Evolutionary conservation across 2,797 vertebrate species (phyloP), one percentile per base, ranked within the genome.

Genomic region (Anas bernieri): DNA sequence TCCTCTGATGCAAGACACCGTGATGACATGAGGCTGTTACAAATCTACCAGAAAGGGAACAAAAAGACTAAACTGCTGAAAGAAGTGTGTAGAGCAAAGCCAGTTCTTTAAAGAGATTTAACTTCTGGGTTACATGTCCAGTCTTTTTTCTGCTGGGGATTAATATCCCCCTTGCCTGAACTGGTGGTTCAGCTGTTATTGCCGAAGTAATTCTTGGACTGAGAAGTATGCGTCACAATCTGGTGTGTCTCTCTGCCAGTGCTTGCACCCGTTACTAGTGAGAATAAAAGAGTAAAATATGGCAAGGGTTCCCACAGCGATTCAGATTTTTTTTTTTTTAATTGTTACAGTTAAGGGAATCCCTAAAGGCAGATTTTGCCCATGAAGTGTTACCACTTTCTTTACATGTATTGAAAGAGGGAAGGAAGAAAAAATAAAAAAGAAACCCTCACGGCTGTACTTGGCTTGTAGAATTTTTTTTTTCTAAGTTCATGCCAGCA

Each of bases 401-500:
- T 95, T 94, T 83, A 72, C 79, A 46, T 64, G 48, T 63, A 89
- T 67, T 81, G 75, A 82, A 94, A 81, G 46, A 5, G 0, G 3
- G 2, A 21, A 25, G 22, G 35, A 39, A n/a, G 26, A n/a, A 25
- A 58, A n/a, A 48, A 45, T 45, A 48, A 48, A 73, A 41, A 48
- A 68, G 9, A 75, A 93, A 75, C 43, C 87, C 88, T 95, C n/a
- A 17, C 20, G 88, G 88, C 78, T 83, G 85, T 76, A 91, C 93
- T 94, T 83, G 87, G 95, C 95, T 91, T 72, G 70, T 90, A 86
- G 86, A n/a, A 93, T 41, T 55, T 95, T 86, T 84, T 88, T 92
- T 88, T 85, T 77, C 95, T 88, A 97, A 97, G 96, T 97, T 98
- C 97, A 90, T 94, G 96, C 95, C 96, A 88, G 87, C 96, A 90